phyloP scores from a whole-genome alignment of 2,113 vertebrate species.

The Bothrops jararaca region DNA sequence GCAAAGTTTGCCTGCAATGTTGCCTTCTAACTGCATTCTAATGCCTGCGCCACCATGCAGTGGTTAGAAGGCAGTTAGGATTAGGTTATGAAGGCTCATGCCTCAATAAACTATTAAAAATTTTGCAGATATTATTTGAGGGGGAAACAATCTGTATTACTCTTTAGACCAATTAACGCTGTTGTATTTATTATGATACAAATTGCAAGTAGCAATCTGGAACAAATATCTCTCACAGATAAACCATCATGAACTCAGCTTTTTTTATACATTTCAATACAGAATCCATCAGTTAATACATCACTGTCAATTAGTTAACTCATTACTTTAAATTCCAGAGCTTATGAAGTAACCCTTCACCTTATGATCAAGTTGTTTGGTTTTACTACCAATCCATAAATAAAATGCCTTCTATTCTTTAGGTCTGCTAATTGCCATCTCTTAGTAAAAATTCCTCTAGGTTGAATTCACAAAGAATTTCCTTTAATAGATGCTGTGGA shows the following conservation, averaged over 20 bases:
- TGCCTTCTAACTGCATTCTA: background rate
- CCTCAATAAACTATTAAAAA: background rate
- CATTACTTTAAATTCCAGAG: background rate
- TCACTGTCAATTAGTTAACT: background rate
- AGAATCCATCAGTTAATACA: background rate
- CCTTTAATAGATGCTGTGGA: background rate
- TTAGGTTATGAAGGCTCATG: background rate
- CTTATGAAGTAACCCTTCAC: background rate
- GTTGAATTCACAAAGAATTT: background rate
- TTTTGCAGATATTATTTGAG: background rate
- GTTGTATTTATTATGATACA: background rate
- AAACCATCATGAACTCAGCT: background rate
- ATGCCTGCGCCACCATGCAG: background rate
- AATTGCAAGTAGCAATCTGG: background rate
- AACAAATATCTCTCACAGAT: background rate
- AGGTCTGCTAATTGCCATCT: background rate
- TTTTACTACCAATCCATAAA: background rate
- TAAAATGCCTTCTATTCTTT: background rate
- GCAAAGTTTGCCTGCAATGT: background rate
- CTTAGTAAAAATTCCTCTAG: background rate
- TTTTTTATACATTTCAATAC: background rate
- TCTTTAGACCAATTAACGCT: background rate
- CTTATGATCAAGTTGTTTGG: background rate
- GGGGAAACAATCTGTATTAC: background rate
- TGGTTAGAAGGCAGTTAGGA: background rate